Evolutionary conservation across 1,140 invertebrate genomes (phyloP), one percentile per base, ranked within the genome.

Genomic region (Battus philenor): DNA sequence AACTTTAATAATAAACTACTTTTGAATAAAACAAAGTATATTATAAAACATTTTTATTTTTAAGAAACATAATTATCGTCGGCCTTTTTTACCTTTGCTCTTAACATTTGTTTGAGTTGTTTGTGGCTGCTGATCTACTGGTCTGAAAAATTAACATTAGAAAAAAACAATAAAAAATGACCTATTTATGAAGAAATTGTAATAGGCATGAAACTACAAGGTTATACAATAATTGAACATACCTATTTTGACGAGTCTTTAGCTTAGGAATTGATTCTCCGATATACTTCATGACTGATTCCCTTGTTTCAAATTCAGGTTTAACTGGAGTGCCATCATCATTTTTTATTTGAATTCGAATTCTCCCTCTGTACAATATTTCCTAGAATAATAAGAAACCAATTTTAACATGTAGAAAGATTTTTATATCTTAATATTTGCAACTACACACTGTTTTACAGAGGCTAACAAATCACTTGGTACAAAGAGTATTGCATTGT

Each of bases 281-380:
- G 27, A 97, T 73, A 80, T 94, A 91, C 10, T 89, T 61, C 78
- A 97, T 89, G 0, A 98, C 57, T 38, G 93, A 91, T 60, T 95
- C 91, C 54, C 95, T 91, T 1, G 90, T 91, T 1, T 91, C 87
- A 77, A 94, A 97, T 36, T 94, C 89, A 0, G 89, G 69, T 69
- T 93, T 93, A 2, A 91, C 70, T 4, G 92, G 90, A 13, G 90
- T 89, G 0, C 96, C 97, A 88, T 98, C 95, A 68, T 98, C 95
- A 74, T 97, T 94, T 80, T 93, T 97, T 11, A 99, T 82, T 69
- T 98, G 96, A 0, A 99, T 92, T 45, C 97, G 87, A 45, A 99
- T 93, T 32, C 98, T 88, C 1, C 98, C 97, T 55, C 95, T 89
- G 56, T 90, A 92, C 8, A 92, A 75, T 4, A 92, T 77, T 86